Evolutionary conservation across 2,888 invertebrate genomes (phyloP).

Genomic region (Leptinotarsa tumamoca): DNA sequence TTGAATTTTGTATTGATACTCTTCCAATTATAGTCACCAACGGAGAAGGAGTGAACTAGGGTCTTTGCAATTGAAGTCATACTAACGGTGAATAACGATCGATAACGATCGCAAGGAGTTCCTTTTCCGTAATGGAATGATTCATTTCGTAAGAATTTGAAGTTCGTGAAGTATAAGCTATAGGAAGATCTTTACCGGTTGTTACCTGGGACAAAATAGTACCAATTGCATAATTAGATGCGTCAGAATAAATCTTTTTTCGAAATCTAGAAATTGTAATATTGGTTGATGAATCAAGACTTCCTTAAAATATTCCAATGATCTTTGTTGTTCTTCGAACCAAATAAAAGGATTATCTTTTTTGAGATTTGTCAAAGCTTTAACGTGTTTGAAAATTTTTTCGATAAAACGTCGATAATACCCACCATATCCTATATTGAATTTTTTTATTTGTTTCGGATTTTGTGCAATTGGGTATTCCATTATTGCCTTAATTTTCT

Average conservation of each 20-base stretch:
- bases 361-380: slow-evolving; percentile 21
- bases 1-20: slow-evolving; percentile 52
- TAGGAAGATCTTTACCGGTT: slow-evolving; percentile 55
- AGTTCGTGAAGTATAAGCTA: slow-evolving; percentile 59
- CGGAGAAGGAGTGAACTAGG: slow-evolving; percentile 53
- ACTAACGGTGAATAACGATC: slow-evolving; percentile 43
- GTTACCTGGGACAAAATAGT: slow-evolving; percentile 56
- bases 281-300: slow-evolving; percentile 32
- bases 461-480: slow-evolving; percentile 3
- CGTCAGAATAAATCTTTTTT: slow-evolving; percentile 56
- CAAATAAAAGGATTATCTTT: slow-evolving; percentile 34
- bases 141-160: slow-evolving; percentile 58
- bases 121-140: slow-evolving; percentile 60
- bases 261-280: slow-evolving; percentile 55
- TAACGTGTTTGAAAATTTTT: slow-evolving; percentile 36
- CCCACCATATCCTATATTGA: slow-evolving; percentile 42
- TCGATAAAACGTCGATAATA: slow-evolving; percentile 42
- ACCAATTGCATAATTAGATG: slow-evolving; percentile 53
- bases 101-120: slow-evolving; percentile 59
- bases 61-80: slow-evolving; percentile 57
- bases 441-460: slow-evolving; percentile 44
- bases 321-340: slow-evolving; percentile 39
- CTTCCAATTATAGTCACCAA: slow-evolving; percentile 56
- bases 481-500: background rate
- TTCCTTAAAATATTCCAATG: slow-evolving; percentile 38